Percentiles rank a stretch among this genome's conserved stretches.
These are phyloP conservation scores for Nipponia nippon DNA, from an alignment of 2,113 vertebrate species.

Conservation along the genomic window DNA sequence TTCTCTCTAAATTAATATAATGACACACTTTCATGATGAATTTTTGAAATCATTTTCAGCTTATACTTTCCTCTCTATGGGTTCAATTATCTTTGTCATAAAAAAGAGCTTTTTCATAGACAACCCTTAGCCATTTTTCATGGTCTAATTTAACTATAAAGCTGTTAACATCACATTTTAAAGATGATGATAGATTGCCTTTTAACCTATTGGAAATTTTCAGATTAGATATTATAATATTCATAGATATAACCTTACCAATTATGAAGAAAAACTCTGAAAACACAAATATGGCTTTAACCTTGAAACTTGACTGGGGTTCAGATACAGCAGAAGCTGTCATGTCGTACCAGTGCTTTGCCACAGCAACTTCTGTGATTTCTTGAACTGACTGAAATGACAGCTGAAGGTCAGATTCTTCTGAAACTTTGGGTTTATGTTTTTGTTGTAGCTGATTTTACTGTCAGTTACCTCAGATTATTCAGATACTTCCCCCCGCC, in stretches of 20 bases:
- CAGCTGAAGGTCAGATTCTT: background rate
- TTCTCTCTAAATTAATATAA: slow-evolving; percentile 73
- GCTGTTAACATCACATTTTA: slow-evolving; percentile 68
- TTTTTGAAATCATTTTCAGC: slow-evolving; percentile 73
- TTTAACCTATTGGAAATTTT: slow-evolving; percentile 65
- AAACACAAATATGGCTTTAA: slow-evolving; percentile 67
- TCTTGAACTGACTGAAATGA: background rate
- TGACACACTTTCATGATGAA: slow-evolving; percentile 68
- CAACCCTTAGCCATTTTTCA: slow-evolving; percentile 75
- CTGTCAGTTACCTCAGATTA: background rate
- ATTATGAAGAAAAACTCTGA: slow-evolving; percentile 41
- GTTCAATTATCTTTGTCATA: slow-evolving; percentile 79
- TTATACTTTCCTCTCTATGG: slow-evolving; percentile 71
- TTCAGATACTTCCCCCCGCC: rapidly evolving
- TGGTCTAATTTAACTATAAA: slow-evolving; percentile 72
- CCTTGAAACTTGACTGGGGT: slow-evolving; percentile 66
- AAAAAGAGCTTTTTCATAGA: slow-evolving; percentile 68
- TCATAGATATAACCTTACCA: slow-evolving; percentile 62
- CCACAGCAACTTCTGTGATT: background rate
- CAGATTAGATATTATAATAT: slow-evolving; percentile 67
- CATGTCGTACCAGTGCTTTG: background rate
- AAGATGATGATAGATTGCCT: slow-evolving; percentile 67
- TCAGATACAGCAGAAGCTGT: background rate
- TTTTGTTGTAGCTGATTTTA: background rate
- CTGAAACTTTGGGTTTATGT: background rate